These are phyloP conservation scores for Ormyrus thymus DNA, from an alignment of 2,888 invertebrate genomes.

Conservation along the genomic window DNA sequence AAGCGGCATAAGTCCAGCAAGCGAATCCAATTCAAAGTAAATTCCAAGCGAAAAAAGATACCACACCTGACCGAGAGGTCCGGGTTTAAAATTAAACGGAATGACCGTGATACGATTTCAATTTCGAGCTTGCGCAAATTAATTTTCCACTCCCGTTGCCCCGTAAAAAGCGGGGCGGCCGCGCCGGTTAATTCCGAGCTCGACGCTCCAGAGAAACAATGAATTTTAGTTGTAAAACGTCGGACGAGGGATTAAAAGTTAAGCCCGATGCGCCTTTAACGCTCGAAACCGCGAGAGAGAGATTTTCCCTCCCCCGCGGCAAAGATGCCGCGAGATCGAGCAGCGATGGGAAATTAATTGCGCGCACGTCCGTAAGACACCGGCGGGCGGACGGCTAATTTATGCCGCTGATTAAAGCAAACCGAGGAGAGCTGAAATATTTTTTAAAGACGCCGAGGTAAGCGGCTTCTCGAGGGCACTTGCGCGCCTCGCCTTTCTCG, in stretches of 20 bases:
- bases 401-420: background rate
- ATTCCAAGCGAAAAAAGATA: no score
- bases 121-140: constrained; percentile 18
- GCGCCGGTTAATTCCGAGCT: background rate
- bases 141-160: constrained; percentile 26
- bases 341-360: constrained; percentile 2
- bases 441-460: no score
- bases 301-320: background rate
- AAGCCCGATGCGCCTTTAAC: constrained; percentile 24
- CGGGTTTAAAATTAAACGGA: constrained; percentile 17
- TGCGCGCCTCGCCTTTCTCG: no score
- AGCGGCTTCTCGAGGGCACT: no score
- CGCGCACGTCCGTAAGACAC: background rate
- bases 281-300: background rate
- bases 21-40: no score
- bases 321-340: background rate
- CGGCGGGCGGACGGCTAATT: background rate
- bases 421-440: no score
- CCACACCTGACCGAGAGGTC: no score
- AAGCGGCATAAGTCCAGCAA: no score
- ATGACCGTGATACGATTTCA: constrained; percentile 26
- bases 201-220: constrained; percentile 24
- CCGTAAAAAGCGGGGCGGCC: background rate
- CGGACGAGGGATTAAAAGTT: constrained; percentile 23
- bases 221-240: constrained; percentile 16